Base-by-base conservation (phyloP, 2,888 invertebrate genomes). In the Busseola fusca region DNA sequence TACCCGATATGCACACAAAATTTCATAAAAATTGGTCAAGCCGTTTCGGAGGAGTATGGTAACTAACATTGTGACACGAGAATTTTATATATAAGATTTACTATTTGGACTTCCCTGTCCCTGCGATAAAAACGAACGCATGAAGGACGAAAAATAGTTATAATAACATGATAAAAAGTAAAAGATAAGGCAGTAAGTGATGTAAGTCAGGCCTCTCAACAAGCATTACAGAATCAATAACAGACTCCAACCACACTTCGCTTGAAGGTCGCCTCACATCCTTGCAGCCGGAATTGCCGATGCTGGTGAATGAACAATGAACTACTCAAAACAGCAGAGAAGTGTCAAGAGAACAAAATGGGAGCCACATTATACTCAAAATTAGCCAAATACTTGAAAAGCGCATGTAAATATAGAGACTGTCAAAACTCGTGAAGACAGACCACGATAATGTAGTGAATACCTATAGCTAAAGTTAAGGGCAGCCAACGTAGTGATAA, bases 71-170 rank as follows among this genome's bases (percentile, higher is more conserved):
- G n/a, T n/a, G n/a, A n/a, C n/a, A n/a, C n/a, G n/a, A n/a, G n/a
- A n/a, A n/a, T n/a, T n/a, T n/a, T n/a, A n/a, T n/a, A n/a, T n/a
- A n/a, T n/a, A n/a, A n/a, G n/a, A n/a, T n/a, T n/a, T n/a, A n/a
- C n/a, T n/a, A n/a, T n/a, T n/a, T n/a, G n/a, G n/a, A n/a, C n/a
- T n/a, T n/a, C n/a, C n/a, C n/a, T n/a, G n/a, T n/a, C n/a, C n/a
- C n/a, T n/a, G n/a, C n/a, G n/a, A n/a, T n/a, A n/a, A n/a, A n/a
- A n/a, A n/a, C n/a, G n/a, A n/a, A n/a, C n/a, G n/a, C n/a, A n/a
- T n/a, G n/a, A n/a, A 68, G 64, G 82, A 50, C 62, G 37, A 81
- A 79, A 64, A 65, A 72, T 65, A 54, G 54, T 45, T 40, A 60
- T 21, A 62, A 72, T 52, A 67, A 14, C 21, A 45, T 48, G 40